A percentile compares a stretch with the other conserved stretches of the same genome.
Conservation (phyloP, 2,797 vertebrate species). For the Orestias chungarensis region DNA sequence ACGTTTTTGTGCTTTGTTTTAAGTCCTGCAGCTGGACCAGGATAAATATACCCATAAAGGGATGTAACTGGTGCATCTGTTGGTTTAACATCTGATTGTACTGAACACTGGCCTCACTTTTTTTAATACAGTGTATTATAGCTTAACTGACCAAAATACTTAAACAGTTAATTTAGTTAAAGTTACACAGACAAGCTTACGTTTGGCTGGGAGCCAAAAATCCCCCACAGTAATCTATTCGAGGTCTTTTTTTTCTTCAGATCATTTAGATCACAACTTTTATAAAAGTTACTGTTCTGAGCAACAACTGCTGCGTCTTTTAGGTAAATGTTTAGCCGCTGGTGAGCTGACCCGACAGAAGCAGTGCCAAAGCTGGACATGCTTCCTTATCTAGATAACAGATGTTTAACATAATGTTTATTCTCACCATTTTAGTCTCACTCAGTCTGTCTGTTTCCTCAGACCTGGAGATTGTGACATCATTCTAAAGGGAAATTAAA, state of each 20-base stretch:
- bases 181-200: neutral
- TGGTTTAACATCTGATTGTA: neutral
- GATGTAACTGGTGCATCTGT: constrained; percentile 4
- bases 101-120: neutral
- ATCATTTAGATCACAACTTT: neutral
- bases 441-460: constrained; percentile 6
- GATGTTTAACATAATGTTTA: neutral
- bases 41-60: constrained; percentile 10
- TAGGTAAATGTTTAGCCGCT: neutral
- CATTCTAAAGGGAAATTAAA: constrained; percentile 15
- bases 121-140: neutral
- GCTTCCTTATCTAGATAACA: constrained; percentile 12
- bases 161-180: neutral
- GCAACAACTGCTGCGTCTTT: neutral
- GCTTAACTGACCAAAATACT: neutral
- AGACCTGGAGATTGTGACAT: constrained; percentile 8
- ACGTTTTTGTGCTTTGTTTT: constrained; percentile 4
- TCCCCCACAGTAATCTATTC: neutral
- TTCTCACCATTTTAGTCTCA: neutral
- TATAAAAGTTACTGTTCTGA: neutral
- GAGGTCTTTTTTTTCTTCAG: too few species aligned
- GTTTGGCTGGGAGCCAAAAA: neutral
- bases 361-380: neutral
- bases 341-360: constrained; percentile 4
- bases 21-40: constrained; percentile 1